Conservation (phyloP, 2,113 vertebrate genomes). For the Noctilio leporinus region DNA sequence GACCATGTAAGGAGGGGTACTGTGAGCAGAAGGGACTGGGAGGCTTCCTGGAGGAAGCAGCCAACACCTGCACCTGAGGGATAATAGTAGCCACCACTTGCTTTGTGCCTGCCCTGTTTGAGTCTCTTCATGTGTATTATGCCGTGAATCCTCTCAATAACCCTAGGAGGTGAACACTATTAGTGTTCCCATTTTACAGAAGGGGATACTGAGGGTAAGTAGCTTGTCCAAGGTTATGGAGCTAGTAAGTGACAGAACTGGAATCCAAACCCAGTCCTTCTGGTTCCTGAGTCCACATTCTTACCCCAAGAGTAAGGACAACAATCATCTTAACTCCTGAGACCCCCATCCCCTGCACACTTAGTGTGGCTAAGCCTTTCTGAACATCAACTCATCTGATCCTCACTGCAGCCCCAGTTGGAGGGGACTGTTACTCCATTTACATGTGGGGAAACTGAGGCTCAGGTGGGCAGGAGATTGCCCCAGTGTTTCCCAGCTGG, state of each 20-base stretch:
- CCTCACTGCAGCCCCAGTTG: background rate
- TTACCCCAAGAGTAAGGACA: background rate
- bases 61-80: rapidly evolving
- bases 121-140: background rate
- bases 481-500: background rate
- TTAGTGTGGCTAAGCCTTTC: rapidly evolving
- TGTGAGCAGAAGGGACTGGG: background rate
- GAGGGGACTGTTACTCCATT: background rate
- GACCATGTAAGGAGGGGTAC: background rate
- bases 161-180: background rate
- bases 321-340: rapidly evolving
- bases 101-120: rapidly evolving
- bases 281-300: background rate
- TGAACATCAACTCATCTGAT: rapidly evolving
- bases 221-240: background rate
- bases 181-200: background rate
- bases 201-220: background rate
- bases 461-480: background rate
- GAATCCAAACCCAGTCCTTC: background rate
- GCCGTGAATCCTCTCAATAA: background rate
- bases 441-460: background rate
- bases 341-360: rapidly evolving
- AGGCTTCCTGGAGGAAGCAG: background rate
- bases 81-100: rapidly evolving
- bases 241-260: background rate